Evolutionary conservation across 2,113 vertebrate genomes (phyloP).

Genomic region (Oxygymnocypris stewartii): DNA sequence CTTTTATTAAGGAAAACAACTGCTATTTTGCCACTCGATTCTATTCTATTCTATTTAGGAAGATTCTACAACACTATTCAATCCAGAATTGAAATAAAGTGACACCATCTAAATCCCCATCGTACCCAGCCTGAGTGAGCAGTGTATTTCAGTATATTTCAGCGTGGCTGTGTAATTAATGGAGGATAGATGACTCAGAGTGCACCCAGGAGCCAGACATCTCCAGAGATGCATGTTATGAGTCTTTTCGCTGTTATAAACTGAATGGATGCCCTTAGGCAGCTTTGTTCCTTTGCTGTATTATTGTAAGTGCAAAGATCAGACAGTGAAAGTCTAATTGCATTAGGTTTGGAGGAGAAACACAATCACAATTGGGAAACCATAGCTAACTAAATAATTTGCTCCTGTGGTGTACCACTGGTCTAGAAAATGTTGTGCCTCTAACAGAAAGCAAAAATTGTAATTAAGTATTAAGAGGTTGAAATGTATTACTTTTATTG

Average conservation of each 20-base stretch:
- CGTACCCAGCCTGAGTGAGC: slow-evolving; percentile 2
- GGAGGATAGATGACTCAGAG: slow-evolving; percentile 37
- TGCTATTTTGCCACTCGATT: background rate
- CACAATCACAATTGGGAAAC: slow-evolving; percentile 10
- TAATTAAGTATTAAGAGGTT: background rate
- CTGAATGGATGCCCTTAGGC: slow-evolving; percentile 8
- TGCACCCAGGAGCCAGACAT: slow-evolving; percentile 26
- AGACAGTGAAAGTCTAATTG: slow-evolving; percentile 34
- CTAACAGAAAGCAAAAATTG: background rate
- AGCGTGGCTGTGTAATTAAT: slow-evolving; percentile 33
- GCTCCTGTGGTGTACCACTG: background rate
- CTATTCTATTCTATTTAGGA: background rate
- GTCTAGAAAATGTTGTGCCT: background rate
- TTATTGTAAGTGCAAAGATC: slow-evolving; percentile 35
- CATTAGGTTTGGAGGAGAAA: slow-evolving; percentile 18
- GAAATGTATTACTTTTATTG: background rate
- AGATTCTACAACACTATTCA: background rate
- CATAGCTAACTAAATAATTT: slow-evolving; percentile 12
- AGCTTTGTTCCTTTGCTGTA: slow-evolving; percentile 4
- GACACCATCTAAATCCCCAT: background rate
- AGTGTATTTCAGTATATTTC: slow-evolving; percentile 23
- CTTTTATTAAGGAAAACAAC: slow-evolving; percentile 18
- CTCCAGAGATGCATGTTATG: slow-evolving; percentile 21
- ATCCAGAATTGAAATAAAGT: slow-evolving; percentile 3
- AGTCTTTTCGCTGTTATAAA: slow-evolving; percentile 30